Evolutionary conservation across 2,888 invertebrate genomes (phyloP).

Genomic region (Diachrysia chrysitis): DNA sequence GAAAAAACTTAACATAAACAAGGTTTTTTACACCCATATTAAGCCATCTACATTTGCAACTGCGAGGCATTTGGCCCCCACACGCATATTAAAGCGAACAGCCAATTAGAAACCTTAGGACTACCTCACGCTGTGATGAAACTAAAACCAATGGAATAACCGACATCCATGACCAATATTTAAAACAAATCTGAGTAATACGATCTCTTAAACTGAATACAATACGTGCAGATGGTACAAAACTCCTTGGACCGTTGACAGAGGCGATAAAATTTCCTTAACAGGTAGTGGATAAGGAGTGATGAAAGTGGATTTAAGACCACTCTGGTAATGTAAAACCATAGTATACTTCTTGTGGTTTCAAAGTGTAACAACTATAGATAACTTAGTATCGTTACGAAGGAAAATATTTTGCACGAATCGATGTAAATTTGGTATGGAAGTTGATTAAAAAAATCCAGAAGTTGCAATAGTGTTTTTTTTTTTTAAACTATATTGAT

Average conservation of each 20-base stretch:
- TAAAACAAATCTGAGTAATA: conserved; percentile 21
- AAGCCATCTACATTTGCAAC: conserved; percentile 11
- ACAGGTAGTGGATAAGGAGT: conserved; percentile 8
- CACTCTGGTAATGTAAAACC: background rate
- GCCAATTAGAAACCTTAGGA: conserved; percentile 25
- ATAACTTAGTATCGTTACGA: background rate
- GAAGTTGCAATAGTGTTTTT: background rate
- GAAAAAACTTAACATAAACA: background rate
- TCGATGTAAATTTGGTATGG: background rate
- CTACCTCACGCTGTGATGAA: conserved; percentile 29
- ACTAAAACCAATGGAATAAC: conserved; percentile 19
- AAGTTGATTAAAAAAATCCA: background rate
- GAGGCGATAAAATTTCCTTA: conserved; percentile 28
- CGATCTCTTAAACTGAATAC: conserved; percentile 20
- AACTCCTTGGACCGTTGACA: conserved; percentile 1
- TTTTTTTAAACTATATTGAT: background rate
- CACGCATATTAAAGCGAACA: conserved; percentile 13
- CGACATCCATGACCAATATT: conserved; percentile 20
- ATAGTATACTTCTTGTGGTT: background rate
- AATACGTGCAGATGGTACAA: background rate
- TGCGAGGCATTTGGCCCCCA: conserved; percentile 12
- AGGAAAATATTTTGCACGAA: background rate
- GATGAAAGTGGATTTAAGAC: background rate
- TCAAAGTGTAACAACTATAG: background rate
- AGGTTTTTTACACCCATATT: background rate